Conservation (phyloP, 2,888 invertebrate species). For the Gymnoscelis rufifasciata region DNA sequence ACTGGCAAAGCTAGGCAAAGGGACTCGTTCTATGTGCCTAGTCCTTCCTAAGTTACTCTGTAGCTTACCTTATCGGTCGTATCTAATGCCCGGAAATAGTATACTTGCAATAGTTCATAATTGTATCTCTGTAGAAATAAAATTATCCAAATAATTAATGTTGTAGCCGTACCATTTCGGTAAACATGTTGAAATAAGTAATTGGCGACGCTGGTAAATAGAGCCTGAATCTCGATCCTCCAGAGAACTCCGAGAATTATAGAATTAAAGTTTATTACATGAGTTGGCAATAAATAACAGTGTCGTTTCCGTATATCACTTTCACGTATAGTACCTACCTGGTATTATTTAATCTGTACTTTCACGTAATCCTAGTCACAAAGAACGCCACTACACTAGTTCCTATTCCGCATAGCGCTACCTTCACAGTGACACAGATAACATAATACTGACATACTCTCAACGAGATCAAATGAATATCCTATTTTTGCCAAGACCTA, state of each 20-base stretch:
- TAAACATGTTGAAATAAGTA: no score
- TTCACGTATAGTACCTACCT: no score
- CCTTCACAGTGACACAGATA: not conserved
- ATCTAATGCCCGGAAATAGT: not conserved
- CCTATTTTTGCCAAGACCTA: no score
- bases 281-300: not conserved
- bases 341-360: no score
- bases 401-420: not conserved
- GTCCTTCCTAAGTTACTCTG: slow-evolving; percentile 19
- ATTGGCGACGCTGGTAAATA: no score
- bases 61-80: slow-evolving; percentile 5
- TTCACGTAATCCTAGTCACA: not conserved
- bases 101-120: not conserved
- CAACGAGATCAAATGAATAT: no score
- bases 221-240: no score
- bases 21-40: slow-evolving; percentile 25
- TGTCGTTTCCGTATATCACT: not conserved
- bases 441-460: not conserved
- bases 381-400: not conserved
- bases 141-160: no score
- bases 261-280: no score
- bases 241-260: no score
- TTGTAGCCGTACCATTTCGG: no score
- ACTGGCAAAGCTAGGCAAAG: slow-evolving; percentile 34
- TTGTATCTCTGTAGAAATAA: no score